Evolutionary conservation across 1,140 invertebrate species (phyloP), one percentile per base, ranked within the genome.

Genomic region (Cydia pomonella): DNA sequence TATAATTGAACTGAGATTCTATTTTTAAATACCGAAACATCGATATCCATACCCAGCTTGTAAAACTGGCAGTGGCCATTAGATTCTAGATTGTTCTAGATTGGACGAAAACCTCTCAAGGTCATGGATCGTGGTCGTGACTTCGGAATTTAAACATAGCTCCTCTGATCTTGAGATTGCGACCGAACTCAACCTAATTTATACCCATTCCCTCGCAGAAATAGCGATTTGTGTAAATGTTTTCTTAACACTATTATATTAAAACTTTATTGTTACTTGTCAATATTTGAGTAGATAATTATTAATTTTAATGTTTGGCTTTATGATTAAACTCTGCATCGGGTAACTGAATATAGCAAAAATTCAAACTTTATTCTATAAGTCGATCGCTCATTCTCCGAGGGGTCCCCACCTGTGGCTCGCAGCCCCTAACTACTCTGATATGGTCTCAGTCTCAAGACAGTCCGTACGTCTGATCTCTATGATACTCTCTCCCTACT

Each of bases 361-460:
- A 69, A 18, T 69, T 16, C 29, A 59, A 59, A 59, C 6, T 59
- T 59, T 23, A 59, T 59, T 10, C 74, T 82, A 79, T 82, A 75
- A 87, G 86, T 85, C 76, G 85, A 90, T 90, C 89, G 89, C 90
- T 90, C 81, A 82, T 90, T 89, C 89, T 92, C 91, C 87, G 86
- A 88, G 84, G 89, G 84, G 89, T 80, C 71, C 77, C 81, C 84
- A 81, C 84, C 79, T 86, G 81, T 79, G 77, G 73, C 64, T 69
- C 82, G 72, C 79, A 75, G 72, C 74, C 85, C 87, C 88, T 82
- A 87, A 85, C 84, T 88, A 90, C 85, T 85, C 81, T 92, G 90
- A 91, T 92, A 92, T 91, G 90, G 90, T 85, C 89, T 91, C 90
- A 92, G 90, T 92, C 90, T 92, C 90, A 91, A 92, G 90, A 92